phyloP scores from a whole-genome alignment of 37 sponge, comb jelly and placozoan species.

The Bolinopsis microptera region DNA sequence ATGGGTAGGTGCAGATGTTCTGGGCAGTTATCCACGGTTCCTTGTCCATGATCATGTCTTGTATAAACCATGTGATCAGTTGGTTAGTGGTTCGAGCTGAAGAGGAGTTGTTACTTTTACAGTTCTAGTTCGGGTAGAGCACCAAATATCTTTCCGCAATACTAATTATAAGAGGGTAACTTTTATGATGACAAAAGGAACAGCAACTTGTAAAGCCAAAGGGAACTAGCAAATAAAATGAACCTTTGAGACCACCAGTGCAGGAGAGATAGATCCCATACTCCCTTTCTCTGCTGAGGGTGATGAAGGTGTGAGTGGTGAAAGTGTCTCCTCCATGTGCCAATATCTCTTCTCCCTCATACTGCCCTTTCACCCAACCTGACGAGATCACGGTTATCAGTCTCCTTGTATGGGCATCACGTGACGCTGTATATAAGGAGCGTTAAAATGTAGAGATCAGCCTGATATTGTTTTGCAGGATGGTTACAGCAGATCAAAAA shows the following conservation, averaged over 20 bases:
- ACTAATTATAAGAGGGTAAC: neutral
- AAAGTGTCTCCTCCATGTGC: constrained; percentile 63
- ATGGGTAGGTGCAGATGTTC: constrained; percentile 46
- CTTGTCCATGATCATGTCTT: neutral
- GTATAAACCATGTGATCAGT: constrained; percentile 21
- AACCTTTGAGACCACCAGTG: constrained; percentile 3
- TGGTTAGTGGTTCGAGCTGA: constrained; percentile 17
- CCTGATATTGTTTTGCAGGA: too few relatives aligned
- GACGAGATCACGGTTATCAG: too few relatives aligned
- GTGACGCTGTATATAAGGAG: too few relatives aligned
- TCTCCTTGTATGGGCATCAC: too few relatives aligned
- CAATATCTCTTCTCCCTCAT: constrained; percentile 35
- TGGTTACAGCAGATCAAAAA: too few relatives aligned
- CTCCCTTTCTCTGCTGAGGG: constrained; percentile 5
- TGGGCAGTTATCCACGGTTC: neutral
- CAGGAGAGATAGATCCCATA: constrained; percentile 3
- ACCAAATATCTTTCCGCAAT: too few relatives aligned
- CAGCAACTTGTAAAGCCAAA: neutral
- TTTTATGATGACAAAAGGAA: neutral
- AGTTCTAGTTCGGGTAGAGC: too few relatives aligned
- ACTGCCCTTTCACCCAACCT: neutral
- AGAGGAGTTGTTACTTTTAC: too few relatives aligned
- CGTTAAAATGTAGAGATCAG: too few relatives aligned
- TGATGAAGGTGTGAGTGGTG: constrained; percentile 46
- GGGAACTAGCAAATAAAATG: neutral